Evolutionary conservation across 2,797 vertebrate genomes (phyloP).

Genomic region (Smutsia temminckii): DNA sequence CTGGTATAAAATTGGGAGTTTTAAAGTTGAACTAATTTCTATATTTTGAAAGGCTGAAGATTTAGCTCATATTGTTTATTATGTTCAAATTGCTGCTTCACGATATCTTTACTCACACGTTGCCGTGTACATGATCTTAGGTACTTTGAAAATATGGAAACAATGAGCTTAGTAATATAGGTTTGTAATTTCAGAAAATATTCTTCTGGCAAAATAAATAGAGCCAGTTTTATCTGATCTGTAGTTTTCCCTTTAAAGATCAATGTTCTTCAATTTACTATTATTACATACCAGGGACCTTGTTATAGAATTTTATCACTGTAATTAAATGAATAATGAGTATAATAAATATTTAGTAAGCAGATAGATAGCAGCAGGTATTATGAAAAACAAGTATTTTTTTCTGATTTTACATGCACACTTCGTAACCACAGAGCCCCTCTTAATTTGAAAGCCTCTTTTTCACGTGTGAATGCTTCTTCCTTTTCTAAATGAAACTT

Average conservation of each 20-base stretch:
- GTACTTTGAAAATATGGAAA: neutral
- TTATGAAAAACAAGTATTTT: neutral
- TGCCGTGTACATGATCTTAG: neutral
- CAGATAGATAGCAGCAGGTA: neutral
- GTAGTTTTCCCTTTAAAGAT: constrained; percentile 63
- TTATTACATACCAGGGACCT: constrained; percentile 46
- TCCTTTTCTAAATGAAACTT: neutral
- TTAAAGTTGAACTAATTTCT: constrained; percentile 21
- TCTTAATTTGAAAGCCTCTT: constrained; percentile 21
- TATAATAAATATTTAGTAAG: constrained; percentile 63
- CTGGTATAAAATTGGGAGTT: neutral
- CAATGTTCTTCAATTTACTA: constrained; percentile 55
- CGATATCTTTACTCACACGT: neutral
- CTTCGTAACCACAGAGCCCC: neutral
- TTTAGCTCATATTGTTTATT: neutral
- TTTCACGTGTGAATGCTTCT: neutral
- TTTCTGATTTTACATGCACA: neutral
- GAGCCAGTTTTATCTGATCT: constrained; percentile 40
- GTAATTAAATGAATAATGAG: constrained; percentile 62
- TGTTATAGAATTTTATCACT: constrained; percentile 60
- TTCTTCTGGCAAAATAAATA: constrained; percentile 40
- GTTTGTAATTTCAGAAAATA: constrained; percentile 48
- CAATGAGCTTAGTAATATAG: neutral
- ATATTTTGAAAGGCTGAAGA: neutral
- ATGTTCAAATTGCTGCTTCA: neutral